phyloP scores from a whole-genome alignment of 1,140 invertebrate species.

The Orius insidiosus region DNA sequence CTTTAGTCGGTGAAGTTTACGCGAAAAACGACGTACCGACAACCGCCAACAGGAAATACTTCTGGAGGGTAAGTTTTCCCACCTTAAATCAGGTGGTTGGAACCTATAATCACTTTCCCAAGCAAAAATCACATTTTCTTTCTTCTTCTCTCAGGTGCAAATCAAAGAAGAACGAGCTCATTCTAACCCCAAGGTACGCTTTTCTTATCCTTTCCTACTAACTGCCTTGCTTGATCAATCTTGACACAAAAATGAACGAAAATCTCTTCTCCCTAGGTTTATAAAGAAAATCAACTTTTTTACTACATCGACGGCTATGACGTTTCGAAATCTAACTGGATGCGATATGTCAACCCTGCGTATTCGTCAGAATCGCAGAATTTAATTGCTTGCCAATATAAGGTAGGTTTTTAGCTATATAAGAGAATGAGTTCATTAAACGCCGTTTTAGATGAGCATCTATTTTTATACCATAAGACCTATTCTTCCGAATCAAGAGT shows the following conservation, averaged over 20 bases:
- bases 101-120: background rate
- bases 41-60: constrained; percentile 67
- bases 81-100: too few species aligned
- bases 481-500: constrained; percentile 89
- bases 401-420: constrained; percentile 30
- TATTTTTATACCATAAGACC: constrained; percentile 96
- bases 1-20: constrained; percentile 71
- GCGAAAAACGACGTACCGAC: constrained; percentile 49
- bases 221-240: background rate
- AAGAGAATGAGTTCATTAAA: constrained; percentile 6
- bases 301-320: constrained; percentile 94
- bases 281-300: constrained; percentile 77
- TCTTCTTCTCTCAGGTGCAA: constrained; percentile 19
- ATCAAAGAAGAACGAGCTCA: constrained; percentile 19
- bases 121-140: constrained; percentile 9
- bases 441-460: constrained; percentile 44
- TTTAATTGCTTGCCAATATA: constrained; percentile 92
- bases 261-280: constrained; percentile 54
- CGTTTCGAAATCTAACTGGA: constrained; percentile 90
- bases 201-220: background rate
- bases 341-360: constrained; percentile 92
- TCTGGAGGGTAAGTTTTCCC: constrained; percentile 77
- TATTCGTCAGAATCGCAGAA: constrained; percentile 85
- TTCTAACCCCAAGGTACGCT: background rate
- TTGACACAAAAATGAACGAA: too few species aligned